phyloP scores from a whole-genome alignment of 2,797 vertebrate genomes.

The Danio kyathit region DNA sequence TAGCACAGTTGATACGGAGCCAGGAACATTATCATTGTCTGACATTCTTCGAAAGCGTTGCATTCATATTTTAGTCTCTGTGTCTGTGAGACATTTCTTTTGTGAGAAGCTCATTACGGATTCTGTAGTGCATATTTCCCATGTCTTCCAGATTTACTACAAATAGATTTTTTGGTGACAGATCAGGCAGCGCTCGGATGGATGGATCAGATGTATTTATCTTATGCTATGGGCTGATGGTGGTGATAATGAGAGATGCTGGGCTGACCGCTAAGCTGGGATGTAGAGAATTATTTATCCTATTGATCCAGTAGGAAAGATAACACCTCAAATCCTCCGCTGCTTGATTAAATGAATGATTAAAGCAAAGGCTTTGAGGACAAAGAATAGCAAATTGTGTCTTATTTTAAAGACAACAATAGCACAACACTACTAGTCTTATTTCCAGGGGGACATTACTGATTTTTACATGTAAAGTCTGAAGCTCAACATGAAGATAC shows the following conservation, averaged over 20 bases:
- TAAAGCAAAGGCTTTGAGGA: slow-evolving; percentile 54
- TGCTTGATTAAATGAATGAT: slow-evolving; percentile 62
- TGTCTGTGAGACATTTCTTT: background rate
- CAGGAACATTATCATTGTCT: slow-evolving; percentile 35
- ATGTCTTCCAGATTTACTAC: slow-evolving; percentile 50
- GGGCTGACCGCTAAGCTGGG: slow-evolving; percentile 48
- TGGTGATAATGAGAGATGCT: slow-evolving; percentile 50
- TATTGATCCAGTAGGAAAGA: slow-evolving; percentile 60
- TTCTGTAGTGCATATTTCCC: slow-evolving; percentile 49
- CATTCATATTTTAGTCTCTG: slow-evolving; percentile 22
- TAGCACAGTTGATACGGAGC: slow-evolving; percentile 23
- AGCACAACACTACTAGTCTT: slow-evolving; percentile 3
- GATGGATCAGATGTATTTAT: slow-evolving; percentile 54
- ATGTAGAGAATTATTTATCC: slow-evolving; percentile 61
- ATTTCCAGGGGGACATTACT: background rate
- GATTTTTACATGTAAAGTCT: slow-evolving; percentile 1
- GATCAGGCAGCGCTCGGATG: slow-evolving; percentile 37
- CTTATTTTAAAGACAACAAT: slow-evolving; percentile 37
- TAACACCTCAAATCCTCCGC: slow-evolving; percentile 56
- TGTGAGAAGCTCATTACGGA: slow-evolving; percentile 40
- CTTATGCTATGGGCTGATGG: slow-evolving; percentile 54
- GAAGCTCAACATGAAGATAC: background rate
- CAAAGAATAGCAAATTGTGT: slow-evolving; percentile 23
- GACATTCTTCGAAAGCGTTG: slow-evolving; percentile 40
- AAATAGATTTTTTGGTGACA: slow-evolving; percentile 44